These are phyloP conservation scores for Apostichopus californicus DNA, from an alignment of 35 echinoderm and acorn worm genomes.

Conservation along the genomic window DNA sequence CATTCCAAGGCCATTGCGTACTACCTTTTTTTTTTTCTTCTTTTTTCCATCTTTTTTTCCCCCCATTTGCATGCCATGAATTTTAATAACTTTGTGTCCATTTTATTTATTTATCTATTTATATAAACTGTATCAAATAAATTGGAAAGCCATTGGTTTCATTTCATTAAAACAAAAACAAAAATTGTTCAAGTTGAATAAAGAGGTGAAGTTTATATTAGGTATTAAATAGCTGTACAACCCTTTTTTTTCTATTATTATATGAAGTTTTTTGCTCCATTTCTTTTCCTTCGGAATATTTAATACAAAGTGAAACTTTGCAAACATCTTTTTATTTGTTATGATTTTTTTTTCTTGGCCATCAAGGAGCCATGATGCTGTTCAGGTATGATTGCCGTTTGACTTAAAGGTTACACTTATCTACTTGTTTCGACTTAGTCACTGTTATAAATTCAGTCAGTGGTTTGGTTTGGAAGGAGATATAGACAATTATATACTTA, in stretches of 20 bases:
- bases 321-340: too few relatives aligned
- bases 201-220: not conserved
- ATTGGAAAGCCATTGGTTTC: not conserved
- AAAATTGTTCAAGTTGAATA: not conserved
- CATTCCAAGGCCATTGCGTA: conserved; percentile 11
- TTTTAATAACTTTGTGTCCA: not conserved
- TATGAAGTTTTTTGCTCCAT: not conserved
- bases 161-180: not conserved
- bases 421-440: too few relatives aligned
- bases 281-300: not conserved
- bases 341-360: too few relatives aligned
- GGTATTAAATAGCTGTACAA: not conserved
- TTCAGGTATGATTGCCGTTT: too few relatives aligned
- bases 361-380: too few relatives aligned
- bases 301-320: not conserved
- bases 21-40: not conserved
- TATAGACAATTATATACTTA: too few relatives aligned
- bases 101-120: not conserved
- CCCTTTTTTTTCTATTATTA: not conserved
- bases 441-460: too few relatives aligned
- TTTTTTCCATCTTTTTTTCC: not conserved
- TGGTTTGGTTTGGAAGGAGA: too few relatives aligned
- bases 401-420: too few relatives aligned
- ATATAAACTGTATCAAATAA: not conserved
- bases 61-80: too few relatives aligned